Conservation (phyloP, 2,113 vertebrate species). For the Mobula hypostoma region DNA sequence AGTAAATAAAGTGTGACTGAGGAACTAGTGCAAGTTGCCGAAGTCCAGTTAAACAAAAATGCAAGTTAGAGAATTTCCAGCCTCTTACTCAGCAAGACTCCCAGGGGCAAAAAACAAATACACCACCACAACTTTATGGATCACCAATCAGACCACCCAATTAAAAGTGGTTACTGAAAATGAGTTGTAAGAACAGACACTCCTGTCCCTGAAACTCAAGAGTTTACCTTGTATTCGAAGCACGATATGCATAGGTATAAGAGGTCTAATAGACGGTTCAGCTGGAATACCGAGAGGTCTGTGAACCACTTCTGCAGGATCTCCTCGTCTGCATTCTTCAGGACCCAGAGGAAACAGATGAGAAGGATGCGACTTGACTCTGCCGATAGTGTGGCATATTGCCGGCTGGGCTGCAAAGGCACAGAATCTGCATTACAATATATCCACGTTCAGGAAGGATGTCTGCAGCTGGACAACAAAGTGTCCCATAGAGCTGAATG, state of each 20-base stretch:
- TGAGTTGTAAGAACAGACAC: background rate
- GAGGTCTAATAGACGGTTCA: slow-evolving; percentile 76
- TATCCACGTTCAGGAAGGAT: background rate
- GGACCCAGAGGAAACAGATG: slow-evolving; percentile 79
- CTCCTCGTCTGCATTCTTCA: slow-evolving; percentile 72
- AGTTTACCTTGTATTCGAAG: slow-evolving; percentile 80
- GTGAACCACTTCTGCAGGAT: slow-evolving; percentile 76
- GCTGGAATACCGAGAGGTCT: slow-evolving; percentile 71
- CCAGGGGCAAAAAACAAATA: background rate
- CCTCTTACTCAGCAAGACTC: no score
- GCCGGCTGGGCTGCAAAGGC: slow-evolving; percentile 59
- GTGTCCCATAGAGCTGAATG: background rate
- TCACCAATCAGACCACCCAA: background rate
- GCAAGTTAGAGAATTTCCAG: background rate
- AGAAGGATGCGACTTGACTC: slow-evolving; percentile 79
- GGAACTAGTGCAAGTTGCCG: no score
- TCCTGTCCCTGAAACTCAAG: background rate
- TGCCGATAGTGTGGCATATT: slow-evolving; percentile 63
- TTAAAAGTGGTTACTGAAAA: background rate
- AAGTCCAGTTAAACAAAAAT: background rate
- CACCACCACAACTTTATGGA: background rate
- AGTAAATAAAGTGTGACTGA: no score
- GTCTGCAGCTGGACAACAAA: background rate
- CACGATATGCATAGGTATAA: slow-evolving; percentile 77
- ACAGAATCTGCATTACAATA: background rate